phyloP scores from a whole-genome alignment of 2,797 vertebrate genomes.

The Pipistrellus nathusii region DNA sequence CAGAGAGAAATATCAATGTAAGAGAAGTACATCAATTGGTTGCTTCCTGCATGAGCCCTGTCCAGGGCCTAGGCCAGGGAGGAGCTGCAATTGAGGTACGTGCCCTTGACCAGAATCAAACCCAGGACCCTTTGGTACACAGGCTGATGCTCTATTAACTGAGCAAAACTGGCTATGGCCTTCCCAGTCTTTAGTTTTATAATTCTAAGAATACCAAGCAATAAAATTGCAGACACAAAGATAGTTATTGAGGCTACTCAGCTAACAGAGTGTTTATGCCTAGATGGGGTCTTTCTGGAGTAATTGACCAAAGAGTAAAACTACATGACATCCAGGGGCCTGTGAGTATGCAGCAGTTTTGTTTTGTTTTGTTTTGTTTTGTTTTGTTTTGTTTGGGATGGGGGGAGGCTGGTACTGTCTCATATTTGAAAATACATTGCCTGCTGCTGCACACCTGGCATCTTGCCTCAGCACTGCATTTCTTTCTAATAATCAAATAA shows the following conservation, averaged over 20 bases:
- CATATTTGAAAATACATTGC: background rate
- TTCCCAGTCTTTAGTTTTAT: constrained; percentile 14
- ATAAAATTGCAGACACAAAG: background rate
- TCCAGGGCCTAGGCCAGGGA: no score
- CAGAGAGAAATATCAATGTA: no score
- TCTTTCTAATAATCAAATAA: constrained; percentile 34
- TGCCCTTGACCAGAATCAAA: no score
- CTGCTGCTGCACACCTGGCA: constrained; percentile 23
- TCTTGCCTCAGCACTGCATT: background rate
- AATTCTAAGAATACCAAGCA: constrained; percentile 39
- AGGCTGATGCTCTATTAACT: no score
- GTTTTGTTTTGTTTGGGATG: background rate
- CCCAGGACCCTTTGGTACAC: no score
- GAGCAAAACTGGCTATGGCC: no score
- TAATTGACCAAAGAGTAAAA: background rate
- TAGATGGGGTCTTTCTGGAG: background rate
- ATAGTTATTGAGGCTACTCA: background rate
- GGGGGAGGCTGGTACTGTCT: background rate
- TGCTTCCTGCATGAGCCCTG: no score
- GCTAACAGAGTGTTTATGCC: background rate
- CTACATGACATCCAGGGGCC: background rate
- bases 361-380: background rate
- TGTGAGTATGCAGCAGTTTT: background rate
- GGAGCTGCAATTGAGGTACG: no score
- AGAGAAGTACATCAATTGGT: no score